Base-by-base conservation (phyloP, 92 coral and sea anemone species). In the Metridium senile region DNA sequence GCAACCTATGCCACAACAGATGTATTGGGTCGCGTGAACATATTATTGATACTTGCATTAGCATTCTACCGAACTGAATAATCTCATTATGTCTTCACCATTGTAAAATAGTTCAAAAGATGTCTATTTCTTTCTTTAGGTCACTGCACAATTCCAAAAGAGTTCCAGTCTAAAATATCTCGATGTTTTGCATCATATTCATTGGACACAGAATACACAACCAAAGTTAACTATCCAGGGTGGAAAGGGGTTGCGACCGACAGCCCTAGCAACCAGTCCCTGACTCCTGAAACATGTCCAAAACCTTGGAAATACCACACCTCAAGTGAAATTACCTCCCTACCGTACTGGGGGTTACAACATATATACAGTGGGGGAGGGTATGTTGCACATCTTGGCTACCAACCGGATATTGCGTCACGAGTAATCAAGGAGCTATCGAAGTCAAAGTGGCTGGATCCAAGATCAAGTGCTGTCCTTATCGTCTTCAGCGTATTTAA, bases 351-450 rank as follows among this genome's bases (percentile, higher is more conserved):
- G 78, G 86, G 88, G 0, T 62, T 63, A 67, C 68, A 68, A 19
- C 65, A 74, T 31, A n/a, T 29, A 0, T 89, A 89, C 69, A 87
- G 88, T 29, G 93, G 93, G 28, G 90, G 93, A 13, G 93, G 93
- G 22, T 89, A 73, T 69, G 81, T 85, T 34, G 93, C 93, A 3
- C 77, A 85, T 74, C 68, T 89, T 35, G 90, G 93, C 17, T 89
- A 89, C 52, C 70, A 71, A 4, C 53, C 72, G 10, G 74, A 74
- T 26, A 78, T 71, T 22, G 90, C 87, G 26, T 35, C 69, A 8
- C 61, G 71, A 43, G 93, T 85, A 13, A n/a, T 81, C 45, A 58
- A 64, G 11, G 81, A 80, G 0, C 83, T 89, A 0, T 67, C 62
- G 39, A 43, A 1, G 13, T 71, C 80, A 65, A 63, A 61, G 18